Evolutionary conservation across 2,113 vertebrate genomes (phyloP).

Genomic region (Ceyx cyanopectus): DNA sequence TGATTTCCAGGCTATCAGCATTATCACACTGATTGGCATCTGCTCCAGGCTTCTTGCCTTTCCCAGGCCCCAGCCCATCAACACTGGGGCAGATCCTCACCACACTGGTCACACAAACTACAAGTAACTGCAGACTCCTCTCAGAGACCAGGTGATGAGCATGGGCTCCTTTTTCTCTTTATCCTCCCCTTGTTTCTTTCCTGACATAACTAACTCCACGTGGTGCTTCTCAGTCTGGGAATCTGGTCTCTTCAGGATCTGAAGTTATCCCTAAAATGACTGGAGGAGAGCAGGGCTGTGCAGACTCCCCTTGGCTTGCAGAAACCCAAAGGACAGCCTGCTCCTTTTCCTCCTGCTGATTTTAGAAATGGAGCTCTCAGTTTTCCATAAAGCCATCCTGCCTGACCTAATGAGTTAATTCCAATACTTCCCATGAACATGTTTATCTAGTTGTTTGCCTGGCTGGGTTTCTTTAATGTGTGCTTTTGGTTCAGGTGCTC

Average conservation of each 20-base stretch:
- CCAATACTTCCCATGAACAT: neutral
- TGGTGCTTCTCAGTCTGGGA: neutral
- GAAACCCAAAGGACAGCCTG: neutral
- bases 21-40: neutral
- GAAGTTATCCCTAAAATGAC: neutral
- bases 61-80: neutral
- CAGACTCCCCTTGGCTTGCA: neutral
- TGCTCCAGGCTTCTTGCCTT: neutral
- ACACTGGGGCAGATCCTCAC: neutral
- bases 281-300: neutral
- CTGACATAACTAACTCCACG: neutral
- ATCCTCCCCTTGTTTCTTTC: neutral
- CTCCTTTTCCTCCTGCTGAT: neutral
- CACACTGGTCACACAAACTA: rapidly evolving
- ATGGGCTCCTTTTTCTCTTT: neutral
- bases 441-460: slow-evolving; percentile 7
- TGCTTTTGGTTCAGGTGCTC: slow-evolving; percentile 19
- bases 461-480: neutral
- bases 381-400: neutral
- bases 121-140: neutral
- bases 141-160: neutral
- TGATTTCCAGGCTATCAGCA: rapidly evolving
- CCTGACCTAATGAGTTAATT: slow-evolving; percentile 18
- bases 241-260: neutral
- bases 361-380: neutral